phyloP scores from a whole-genome alignment of 2,113 vertebrate species.

The Triplophysa siluroides region DNA sequence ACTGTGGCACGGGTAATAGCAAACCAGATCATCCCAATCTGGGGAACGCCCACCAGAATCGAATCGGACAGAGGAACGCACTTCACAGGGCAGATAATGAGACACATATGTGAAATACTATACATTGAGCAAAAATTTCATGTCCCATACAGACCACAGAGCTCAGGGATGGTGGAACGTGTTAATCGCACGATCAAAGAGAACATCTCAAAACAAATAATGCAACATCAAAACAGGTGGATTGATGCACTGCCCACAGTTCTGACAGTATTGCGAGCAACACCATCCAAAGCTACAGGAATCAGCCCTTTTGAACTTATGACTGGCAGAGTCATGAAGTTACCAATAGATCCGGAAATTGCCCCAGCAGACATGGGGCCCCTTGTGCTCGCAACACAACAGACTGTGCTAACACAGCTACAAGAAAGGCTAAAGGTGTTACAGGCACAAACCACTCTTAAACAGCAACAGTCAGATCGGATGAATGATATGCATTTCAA shows the following conservation, averaged over 20 bases:
- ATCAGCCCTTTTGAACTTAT: not conserved
- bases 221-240: conserved; percentile 12
- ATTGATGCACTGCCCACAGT: conserved; percentile 6
- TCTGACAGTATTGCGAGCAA: not conserved
- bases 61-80: not conserved
- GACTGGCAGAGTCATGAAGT: conserved; percentile 24
- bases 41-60: not conserved
- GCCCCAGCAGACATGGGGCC: conserved; percentile 2
- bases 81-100: not conserved
- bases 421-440: too few relatives aligned
- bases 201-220: not conserved
- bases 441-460: too few relatives aligned
- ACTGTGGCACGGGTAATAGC: too few relatives aligned
- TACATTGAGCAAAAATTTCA: not conserved
- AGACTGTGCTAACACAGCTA: too few relatives aligned
- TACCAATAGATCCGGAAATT: conserved; percentile 8
- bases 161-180: too few relatives aligned
- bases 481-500: too few relatives aligned
- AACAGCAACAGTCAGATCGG: too few relatives aligned
- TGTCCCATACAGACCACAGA: not conserved
- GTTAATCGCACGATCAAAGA: not conserved
- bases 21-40: too few relatives aligned
- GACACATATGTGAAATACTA: not conserved
- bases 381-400: too few relatives aligned
- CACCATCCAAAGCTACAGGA: not conserved